Base-by-base conservation (phyloP, 35 echinoderm and acorn worm genomes). In the Lytechinus pictus region DNA sequence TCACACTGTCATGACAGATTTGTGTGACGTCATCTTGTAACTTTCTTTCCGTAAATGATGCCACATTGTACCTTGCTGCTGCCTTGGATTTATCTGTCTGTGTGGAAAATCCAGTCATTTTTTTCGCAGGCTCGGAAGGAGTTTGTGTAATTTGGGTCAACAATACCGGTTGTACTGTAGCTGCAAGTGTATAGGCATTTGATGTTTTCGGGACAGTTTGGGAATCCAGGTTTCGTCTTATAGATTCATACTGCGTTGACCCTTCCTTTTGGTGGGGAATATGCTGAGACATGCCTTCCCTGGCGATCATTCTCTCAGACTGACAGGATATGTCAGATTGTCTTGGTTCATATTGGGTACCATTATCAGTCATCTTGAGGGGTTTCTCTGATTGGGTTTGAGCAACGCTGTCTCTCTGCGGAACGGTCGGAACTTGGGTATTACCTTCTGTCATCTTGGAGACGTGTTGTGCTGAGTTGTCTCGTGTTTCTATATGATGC, bases 261-360 rank as follows among this genome's bases (percentile, higher is more conserved):
- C 92, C 55, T 57, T 93, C 52, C 92, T 54, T 57, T 27, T 54
- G 8, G 28, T 27, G 27, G 52, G 27, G 9, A 16, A 3, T 27
- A 93, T 57, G 55, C 55, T 93, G 88, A 7, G 88, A 52, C 88
- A 27, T 10, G 0, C 52, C 29, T 52, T 24, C 88, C 88, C 52
- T 44, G 52, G 6, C n/a, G n/a, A 12, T 52, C 10, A 90, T 10
- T 6, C 10, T 54, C 33, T 90, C 88, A 90, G 10, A 10, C 52
- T 90, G 88, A 54, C 10, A 52, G 3, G 29, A 90, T 28, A 9
- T 90, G 14, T 90, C 88, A 21, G 88, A 44, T 90, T 5, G 27
- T 27, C 52, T 52, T 90, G 29, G 3, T 90, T 90, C 88, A 90
- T 90, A 90, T 90, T 90, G 88, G 29, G 88, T 90, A 90, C 9